Evolutionary conservation across 30 jellyfish, hydroid and myxozoan genomes (phyloP), one percentile per base, ranked within the genome.

Genomic region (Phacellophora camtschatica): DNA sequence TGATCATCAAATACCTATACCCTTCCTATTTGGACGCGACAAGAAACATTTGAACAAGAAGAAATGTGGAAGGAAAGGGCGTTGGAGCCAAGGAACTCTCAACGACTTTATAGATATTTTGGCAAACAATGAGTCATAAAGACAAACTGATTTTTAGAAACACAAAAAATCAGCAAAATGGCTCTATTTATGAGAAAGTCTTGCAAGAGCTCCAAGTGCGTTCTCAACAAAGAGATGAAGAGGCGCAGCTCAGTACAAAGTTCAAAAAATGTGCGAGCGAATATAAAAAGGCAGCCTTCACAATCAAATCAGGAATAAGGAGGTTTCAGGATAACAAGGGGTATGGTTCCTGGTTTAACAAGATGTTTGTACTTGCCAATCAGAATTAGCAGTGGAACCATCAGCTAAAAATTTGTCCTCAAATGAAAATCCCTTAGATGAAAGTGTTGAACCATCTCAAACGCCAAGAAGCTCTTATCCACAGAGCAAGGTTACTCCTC

Each of bases 301-400:
- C 62, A 27, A 33, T 64, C 12, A 64, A 31, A n/a, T 64, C 78
- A 4, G 78, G 62, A 39, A 30, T 64, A 31, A 31, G 33, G 10
- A 11, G 62, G 29, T 27, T 64, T 58, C 78, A 64, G 33, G 59
- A 64, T 24, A 58, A 27, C 0, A 64, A 24, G 18, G 67, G 67
- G 10, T 53, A 53, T 53, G 78, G 78, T n/a, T 11, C 58, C 62
- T 64, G 78, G 59, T 23, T 64, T 24, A 64, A 64, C 78, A 77
- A 73, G 33, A 64, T 48, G 3, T 73, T 1, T 53, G 11, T 81
- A 50, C 77, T 73, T 73, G 81, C 63, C 86, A 73, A 29, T 81
- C 86, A 49, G 86, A 46, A 25, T 51, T 31, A 45, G 86, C 78
- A 25, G 65, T 73, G 22, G 86, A 73, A 81, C 86, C 74, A 73